Evolutionary conservation across 2,888 invertebrate species (phyloP), one percentile per base, ranked within the genome.

Genomic region (Thymelicus sylvestris): DNA sequence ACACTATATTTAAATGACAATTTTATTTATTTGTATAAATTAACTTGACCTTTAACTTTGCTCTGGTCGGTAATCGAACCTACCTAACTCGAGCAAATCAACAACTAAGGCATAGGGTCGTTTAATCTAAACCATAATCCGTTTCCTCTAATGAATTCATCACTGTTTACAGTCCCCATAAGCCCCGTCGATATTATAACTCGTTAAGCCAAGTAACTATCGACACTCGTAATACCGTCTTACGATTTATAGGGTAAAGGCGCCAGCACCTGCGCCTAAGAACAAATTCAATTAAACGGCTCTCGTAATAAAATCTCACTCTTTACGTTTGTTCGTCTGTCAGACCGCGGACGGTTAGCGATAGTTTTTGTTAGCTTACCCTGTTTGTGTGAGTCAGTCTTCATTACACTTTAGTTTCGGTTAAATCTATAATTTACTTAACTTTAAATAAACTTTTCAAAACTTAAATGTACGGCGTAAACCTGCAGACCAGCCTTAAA

Each of bases 261-360:
- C 63, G 48, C 63, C 57, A 63, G 63, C 68, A 69, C 63, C 68
- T 69, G 68, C 47, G 63, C 39, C 68, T 69, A 64, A 69, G 63
- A 63, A 69, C 57, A 69, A 64, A 69, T 69, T 69, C 68, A 69
- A 69, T 69, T 63, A 55, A 64, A 69, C 47, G 38, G 63, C 55
- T 39, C 57, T 57, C 52, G 62, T 57, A 68, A 68, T 68, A 68
- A 68, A 68, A 68, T 68, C 63, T 68, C 39, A 69, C 68, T 69
- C 63, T 69, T 69, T 69, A 69, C 57, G 39, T 69, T 69, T 47
- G 19, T 44, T 39, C 57, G 62, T 68, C 44, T 63, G 62, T 66
- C 57, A 41, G 24, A 72, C 8, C 6, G 44, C 0, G 0, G 0
- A 38, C 7, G 62, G 10, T 31, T 2, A 67, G 52, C 60, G 13